A percentile compares a stretch with the other conserved stretches of the same genome.
These are phyloP conservation scores for Clavelina lepadiformis DNA, from an alignment of 23 tunicate genomes.

Conservation along the genomic window DNA sequence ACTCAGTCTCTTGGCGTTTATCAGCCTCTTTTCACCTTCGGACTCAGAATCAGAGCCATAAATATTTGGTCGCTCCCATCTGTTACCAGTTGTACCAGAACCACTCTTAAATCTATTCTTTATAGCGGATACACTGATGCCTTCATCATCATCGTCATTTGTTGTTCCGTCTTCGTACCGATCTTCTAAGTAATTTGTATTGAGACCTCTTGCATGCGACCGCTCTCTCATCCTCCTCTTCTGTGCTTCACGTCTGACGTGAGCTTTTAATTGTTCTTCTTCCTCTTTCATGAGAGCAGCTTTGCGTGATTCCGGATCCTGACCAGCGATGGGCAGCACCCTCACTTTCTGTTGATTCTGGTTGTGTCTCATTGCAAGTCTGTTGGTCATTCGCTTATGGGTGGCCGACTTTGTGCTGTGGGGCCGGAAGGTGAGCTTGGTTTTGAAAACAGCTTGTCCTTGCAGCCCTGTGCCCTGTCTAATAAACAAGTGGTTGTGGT, in stretches of 20 bases:
- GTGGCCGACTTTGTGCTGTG: conserved; percentile 94
- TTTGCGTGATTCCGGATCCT: conserved; percentile 87
- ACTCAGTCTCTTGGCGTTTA: conserved; percentile 51
- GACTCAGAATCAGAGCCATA: conserved; percentile 83
- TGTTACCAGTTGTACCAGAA: background rate
- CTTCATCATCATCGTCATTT: conserved; percentile 72
- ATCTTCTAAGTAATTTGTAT: conserved; percentile 65
- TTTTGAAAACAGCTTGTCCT: conserved; percentile 94
- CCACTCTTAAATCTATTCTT: conserved; percentile 67
- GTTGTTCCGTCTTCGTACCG: conserved; percentile 43
- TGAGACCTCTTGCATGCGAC: conserved; percentile 83
- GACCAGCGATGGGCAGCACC: conserved; percentile 90
- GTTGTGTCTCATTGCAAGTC: conserved; percentile 83
- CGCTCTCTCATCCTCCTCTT: conserved; percentile 74
- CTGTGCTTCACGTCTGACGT: conserved; percentile 88
- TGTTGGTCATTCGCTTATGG: conserved; percentile 79
- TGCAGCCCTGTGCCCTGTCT: conserved; percentile 97
- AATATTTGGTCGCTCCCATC: conserved; percentile 19
- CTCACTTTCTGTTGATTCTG: conserved; percentile 86
- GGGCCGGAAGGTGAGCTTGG: conserved; percentile 93
- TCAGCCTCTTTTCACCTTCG: conserved; percentile 55
- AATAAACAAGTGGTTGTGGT: conserved; percentile 97
- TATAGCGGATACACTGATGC: conserved; percentile 72
- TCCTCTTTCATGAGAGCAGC: conserved; percentile 88
- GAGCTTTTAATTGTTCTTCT: conserved; percentile 91